phyloP scores from a whole-genome alignment of 2,113 vertebrate species.

The Microtus montanus region DNA sequence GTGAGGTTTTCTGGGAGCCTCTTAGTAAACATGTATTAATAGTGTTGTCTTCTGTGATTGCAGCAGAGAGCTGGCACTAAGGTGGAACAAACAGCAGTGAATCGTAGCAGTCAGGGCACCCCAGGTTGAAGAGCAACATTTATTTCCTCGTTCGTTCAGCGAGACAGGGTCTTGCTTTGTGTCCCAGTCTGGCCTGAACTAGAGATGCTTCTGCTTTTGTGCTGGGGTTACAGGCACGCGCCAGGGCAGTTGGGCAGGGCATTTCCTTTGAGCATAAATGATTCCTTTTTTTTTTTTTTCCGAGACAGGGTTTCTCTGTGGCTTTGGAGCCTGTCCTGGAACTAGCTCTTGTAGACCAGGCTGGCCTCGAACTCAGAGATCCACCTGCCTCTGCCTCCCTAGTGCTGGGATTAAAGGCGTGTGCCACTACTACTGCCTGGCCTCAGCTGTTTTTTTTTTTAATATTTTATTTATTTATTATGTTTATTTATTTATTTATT shows the following conservation, averaged over 20 bases:
- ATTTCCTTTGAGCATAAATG: not conserved
- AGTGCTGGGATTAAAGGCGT: no score
- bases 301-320: no score
- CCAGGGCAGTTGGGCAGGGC: not conserved
- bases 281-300: not conserved
- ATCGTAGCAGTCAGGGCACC: not conserved
- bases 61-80: not conserved
- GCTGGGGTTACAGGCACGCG: not conserved
- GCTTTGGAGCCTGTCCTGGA: no score
- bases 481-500: no score
- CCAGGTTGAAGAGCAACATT: not conserved
- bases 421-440: no score
- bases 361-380: no score
- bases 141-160: not conserved
- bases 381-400: no score
- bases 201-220: not conserved
- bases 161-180: not conserved
- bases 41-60: not conserved
- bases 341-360: no score
- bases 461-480: no score
- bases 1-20: not conserved
- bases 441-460: no score
- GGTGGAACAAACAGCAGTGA: conserved; percentile 1
- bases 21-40: not conserved
- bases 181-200: not conserved